These are phyloP conservation scores for Scopus umbretta DNA, from an alignment of 2,113 vertebrate genomes.

Conservation along the genomic window DNA sequence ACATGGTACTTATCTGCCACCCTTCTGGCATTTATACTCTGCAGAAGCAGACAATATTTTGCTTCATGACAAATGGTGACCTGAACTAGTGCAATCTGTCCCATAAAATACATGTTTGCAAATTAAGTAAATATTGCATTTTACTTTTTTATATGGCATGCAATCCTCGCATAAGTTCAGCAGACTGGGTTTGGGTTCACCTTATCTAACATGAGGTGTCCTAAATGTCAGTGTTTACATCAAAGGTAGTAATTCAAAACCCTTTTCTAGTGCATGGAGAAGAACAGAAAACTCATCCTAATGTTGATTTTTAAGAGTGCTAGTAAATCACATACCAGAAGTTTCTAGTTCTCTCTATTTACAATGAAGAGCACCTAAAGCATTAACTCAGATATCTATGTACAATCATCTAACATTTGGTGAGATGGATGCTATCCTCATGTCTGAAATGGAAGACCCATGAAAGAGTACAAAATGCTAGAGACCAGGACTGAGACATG, in stretches of 20 bases:
- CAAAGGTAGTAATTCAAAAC: background rate
- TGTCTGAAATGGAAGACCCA: background rate
- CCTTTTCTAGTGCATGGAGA: background rate
- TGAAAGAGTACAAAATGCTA: background rate
- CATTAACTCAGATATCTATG: background rate
- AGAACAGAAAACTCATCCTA: background rate
- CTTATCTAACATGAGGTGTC: background rate
- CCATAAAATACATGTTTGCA: background rate
- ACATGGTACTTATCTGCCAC: background rate
- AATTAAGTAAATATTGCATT: background rate
- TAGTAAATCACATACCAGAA: background rate
- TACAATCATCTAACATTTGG: background rate
- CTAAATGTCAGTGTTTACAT: background rate
- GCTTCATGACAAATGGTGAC: background rate
- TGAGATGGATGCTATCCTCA: background rate
- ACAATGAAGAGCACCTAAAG: background rate
- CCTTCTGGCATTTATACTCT: background rate
- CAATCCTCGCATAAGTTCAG: background rate
- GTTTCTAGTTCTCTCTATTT: background rate
- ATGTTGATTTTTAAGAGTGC: background rate
- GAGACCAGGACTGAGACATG: background rate
- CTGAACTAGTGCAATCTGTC: background rate
- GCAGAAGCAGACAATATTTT: background rate
- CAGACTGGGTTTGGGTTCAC: background rate
- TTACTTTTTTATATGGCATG: background rate